Evolutionary conservation across 2,888 invertebrate species (phyloP).

Genomic region (Drosophila formosana): DNA sequence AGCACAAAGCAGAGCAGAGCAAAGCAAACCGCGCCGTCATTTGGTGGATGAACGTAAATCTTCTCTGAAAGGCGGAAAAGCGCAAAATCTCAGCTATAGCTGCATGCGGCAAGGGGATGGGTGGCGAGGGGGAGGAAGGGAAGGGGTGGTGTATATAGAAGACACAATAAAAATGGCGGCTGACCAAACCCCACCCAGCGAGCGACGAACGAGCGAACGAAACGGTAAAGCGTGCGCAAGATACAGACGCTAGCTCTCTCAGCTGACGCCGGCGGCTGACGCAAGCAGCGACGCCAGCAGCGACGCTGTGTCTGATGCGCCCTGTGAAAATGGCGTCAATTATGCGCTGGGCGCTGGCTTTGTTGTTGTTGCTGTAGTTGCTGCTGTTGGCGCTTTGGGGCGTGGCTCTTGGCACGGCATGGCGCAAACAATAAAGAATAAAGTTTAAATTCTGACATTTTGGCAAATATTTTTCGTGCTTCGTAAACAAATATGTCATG

Average conservation of each 20-base stretch:
- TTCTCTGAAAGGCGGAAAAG: constrained; percentile 63
- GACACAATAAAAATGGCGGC: constrained; percentile 71
- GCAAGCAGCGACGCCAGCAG: constrained; percentile 25
- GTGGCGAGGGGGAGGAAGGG: too few relatives aligned
- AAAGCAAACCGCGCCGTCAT: constrained; percentile 12
- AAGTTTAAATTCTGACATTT: constrained; percentile 81
- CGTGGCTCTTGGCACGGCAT: constrained; percentile 74
- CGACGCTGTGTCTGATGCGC: constrained; percentile 27
- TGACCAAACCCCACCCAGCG: constrained; percentile 58
- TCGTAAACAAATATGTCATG: constrained; percentile 77
- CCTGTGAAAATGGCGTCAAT: constrained; percentile 72
- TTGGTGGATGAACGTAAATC: constrained; percentile 77
- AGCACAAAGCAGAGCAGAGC: not conserved
- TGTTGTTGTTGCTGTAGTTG: constrained; percentile 14
- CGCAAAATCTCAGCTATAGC: constrained; percentile 68
- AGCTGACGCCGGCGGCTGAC: not conserved
- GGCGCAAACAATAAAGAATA: constrained; percentile 62
- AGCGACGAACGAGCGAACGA: constrained; percentile 28
- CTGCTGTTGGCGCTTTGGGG: constrained; percentile 40
- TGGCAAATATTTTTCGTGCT: constrained; percentile 78
- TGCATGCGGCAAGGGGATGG: constrained; percentile 23
- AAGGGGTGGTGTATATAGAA: constrained; percentile 15
- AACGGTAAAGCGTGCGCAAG: constrained; percentile 61
- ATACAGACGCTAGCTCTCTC: constrained; percentile 30
- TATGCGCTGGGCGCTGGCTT: constrained; percentile 52